A percentile compares a stretch with the other conserved stretches of the same genome.
Conservation (phyloP, 2,797 vertebrate genomes). For the Centropyge bicolor region DNA sequence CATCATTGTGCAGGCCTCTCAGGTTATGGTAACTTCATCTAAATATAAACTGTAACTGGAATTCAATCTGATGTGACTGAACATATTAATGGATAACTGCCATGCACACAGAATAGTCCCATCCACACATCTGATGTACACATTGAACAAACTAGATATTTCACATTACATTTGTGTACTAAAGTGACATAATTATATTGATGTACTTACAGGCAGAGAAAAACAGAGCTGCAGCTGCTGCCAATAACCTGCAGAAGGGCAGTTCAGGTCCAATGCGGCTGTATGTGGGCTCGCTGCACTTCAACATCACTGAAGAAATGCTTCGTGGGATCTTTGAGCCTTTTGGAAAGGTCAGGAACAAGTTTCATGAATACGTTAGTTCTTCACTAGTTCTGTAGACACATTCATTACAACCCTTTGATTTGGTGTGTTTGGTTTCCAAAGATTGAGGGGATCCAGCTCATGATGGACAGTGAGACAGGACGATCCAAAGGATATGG, state of each 20-base stretch:
- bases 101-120: background rate
- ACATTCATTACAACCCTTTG: background rate
- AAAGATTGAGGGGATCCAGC: slow-evolving; percentile 98
- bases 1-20: slow-evolving; percentile 98
- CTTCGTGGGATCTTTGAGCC: slow-evolving; percentile 98
- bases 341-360: slow-evolving; percentile 91
- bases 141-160: background rate
- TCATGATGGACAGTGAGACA: slow-evolving; percentile 99
- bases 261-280: slow-evolving; percentile 97
- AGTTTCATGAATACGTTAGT: background rate
- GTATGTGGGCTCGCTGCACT: slow-evolving; percentile 97
- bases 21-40: slow-evolving; percentile 78
- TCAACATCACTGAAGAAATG: slow-evolving; percentile 99
- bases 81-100: slow-evolving; percentile 1
- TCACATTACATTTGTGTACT: background rate
- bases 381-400: background rate
- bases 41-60: slow-evolving; percentile 5
- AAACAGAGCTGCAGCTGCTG: slow-evolving; percentile 96
- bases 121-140: background rate
- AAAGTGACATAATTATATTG: background rate
- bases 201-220: slow-evolving; percentile 92
- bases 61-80: slow-evolving; percentile 9
- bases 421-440: background rate
- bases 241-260: slow-evolving; percentile 97
- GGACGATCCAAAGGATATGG: slow-evolving; percentile 98